Evolutionary conservation across 2,888 invertebrate genomes (phyloP), one percentile per base, ranked within the genome.

Genomic region (Selenia dentaria): DNA sequence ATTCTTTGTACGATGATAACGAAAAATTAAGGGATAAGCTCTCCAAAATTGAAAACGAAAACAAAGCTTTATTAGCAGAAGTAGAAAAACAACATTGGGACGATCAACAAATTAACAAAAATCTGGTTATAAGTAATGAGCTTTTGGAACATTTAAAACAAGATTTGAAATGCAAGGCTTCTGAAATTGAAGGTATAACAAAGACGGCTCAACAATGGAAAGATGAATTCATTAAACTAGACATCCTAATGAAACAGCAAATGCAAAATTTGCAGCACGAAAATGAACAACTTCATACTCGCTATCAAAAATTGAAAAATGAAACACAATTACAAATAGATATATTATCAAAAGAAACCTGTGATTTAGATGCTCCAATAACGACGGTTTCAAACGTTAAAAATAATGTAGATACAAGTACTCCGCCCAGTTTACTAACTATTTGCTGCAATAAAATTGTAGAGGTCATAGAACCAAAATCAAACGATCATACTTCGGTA

Each of bases 371-470:
- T 31, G 35, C 38, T 20, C 6, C 24, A 12, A 22, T 22, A 1
- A 12, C 10, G 1, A 13, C 11, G 27, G 22, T 26, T 25, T 8
- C 5, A 39, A 43, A 53, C 9, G 29, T 6, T 18, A 45, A 41
- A 22, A 49, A 56, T 13, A 37, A 47, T 28, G 16, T 26, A 13
- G 66, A 68, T 44, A 49, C 53, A 2, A 57, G 64, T 18, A 70
- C 75, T n/a, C 83, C 85, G 8, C 76, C 70, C 25, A 87, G 81
- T 58, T 67, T 89, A n/a, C 47, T 78, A 20, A 83, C 75, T 14
- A 76, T 87, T 46, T 82, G 83, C 51, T 83, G 74, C 51, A 74
- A 79, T 44, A 83, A 55, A 67, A 74, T 87, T 35, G 53, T 75
- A 29, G 73, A 83, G 25, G 43, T 45, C 20, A 67, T 85, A 37